Evolutionary conservation across 2,797 vertebrate genomes (phyloP).

Genomic region (Oophaga sylvatica): DNA sequence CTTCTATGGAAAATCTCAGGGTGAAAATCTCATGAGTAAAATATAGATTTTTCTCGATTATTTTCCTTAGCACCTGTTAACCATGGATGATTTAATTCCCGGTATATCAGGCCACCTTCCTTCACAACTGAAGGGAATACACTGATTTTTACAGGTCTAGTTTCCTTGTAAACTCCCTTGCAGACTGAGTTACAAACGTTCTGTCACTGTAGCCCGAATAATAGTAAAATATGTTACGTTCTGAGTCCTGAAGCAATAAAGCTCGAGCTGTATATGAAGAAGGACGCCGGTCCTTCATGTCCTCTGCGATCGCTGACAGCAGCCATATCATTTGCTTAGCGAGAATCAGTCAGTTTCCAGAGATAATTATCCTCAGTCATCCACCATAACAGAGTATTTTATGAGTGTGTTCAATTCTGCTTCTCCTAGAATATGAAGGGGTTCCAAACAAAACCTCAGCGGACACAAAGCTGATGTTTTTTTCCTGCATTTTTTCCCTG

Average conservation of each 20-base stretch:
- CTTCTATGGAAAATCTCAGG: too few relatives aligned
- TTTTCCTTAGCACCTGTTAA: not conserved
- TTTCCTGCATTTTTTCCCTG: not conserved
- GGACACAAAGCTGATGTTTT: not conserved
- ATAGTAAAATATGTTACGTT: constrained; percentile 48
- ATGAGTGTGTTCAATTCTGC: not conserved
- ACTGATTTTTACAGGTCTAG: constrained; percentile 32
- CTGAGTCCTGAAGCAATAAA: not conserved
- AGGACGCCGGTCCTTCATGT: not conserved
- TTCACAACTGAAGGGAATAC: constrained; percentile 10
- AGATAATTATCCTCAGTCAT: constrained; percentile 16
- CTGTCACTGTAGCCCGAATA: not conserved
- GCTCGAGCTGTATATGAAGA: constrained; percentile 4
- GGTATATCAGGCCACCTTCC: not conserved
- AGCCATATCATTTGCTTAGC: not conserved
- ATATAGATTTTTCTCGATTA: not conserved
- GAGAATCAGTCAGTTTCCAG: constrained; percentile 26
- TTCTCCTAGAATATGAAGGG: not conserved
- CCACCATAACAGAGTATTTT: not conserved
- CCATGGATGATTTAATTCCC: not conserved
- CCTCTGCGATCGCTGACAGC: not conserved
- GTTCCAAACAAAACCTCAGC: not conserved
- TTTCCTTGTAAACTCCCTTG: not conserved
- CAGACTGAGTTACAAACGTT: constrained; percentile 58
- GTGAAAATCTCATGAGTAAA: not conserved